phyloP scores from a whole-genome alignment of 2,797 vertebrate genomes.

The Leptodactylus fallax region DNA sequence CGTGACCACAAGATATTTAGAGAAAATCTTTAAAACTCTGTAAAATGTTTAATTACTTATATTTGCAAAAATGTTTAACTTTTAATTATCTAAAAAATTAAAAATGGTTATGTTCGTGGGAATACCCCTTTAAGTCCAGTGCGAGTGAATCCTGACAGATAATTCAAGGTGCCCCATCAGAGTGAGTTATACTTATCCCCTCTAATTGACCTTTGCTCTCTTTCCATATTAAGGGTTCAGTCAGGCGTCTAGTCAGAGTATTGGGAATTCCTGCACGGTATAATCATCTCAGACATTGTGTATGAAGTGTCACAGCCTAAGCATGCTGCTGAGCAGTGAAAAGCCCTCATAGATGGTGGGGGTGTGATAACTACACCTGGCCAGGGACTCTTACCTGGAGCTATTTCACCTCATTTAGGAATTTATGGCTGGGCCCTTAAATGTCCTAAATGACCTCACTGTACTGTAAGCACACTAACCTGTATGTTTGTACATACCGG shows the following conservation, averaged over 20 bases:
- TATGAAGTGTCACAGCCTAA: neutral
- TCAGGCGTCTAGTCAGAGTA: slow-evolving; percentile 14
- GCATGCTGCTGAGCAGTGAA: neutral
- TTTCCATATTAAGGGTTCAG: neutral
- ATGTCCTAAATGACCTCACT: neutral
- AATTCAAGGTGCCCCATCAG: neutral
- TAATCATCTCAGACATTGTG: slow-evolving; percentile 1
- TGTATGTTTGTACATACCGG: neutral
- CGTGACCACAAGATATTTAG: too few relatives aligned
- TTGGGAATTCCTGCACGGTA: slow-evolving; percentile 5
- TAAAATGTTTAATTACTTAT: too few relatives aligned
- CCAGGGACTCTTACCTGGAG: slow-evolving; percentile 8
- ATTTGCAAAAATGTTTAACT: too few relatives aligned
- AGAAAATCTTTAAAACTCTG: too few relatives aligned
- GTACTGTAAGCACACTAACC: neutral
- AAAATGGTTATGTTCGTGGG: too few relatives aligned
- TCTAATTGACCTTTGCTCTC: neutral
- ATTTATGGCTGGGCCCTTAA: too few relatives aligned
- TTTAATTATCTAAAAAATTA: too few relatives aligned
- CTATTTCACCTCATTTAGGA: neutral
- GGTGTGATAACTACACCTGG: neutral
- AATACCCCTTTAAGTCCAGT: too few relatives aligned
- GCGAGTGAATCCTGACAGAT: neutral
- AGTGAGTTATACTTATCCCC: neutral
- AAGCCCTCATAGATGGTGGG: slow-evolving; percentile 1